These are phyloP conservation scores for Eremophila alpestris DNA, from an alignment of 2,797 vertebrate genomes.

Conservation along the genomic window DNA sequence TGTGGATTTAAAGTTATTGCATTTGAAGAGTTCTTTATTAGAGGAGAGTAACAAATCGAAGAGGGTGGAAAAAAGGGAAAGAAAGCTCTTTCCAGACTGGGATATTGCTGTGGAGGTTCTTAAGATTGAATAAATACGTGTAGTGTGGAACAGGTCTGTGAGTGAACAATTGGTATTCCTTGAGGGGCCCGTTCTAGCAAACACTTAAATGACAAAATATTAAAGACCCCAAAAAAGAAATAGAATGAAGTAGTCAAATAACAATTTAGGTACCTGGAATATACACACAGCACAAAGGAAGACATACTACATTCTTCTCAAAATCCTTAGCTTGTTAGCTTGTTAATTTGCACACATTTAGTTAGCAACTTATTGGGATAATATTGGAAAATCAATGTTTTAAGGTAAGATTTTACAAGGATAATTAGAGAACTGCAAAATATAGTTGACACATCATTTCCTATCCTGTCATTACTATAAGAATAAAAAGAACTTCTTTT, in stretches of 20 bases:
- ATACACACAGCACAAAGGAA: background rate
- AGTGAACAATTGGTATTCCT: background rate
- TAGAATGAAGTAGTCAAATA: background rate
- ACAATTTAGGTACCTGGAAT: background rate
- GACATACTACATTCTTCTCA: background rate
- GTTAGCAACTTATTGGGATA: background rate
- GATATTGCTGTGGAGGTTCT: background rate
- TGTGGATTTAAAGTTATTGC: background rate
- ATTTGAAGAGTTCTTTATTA: background rate
- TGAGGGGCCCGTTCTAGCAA: background rate
- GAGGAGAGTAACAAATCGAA: background rate
- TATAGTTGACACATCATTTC: background rate
- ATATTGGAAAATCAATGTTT: background rate
- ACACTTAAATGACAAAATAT: background rate
- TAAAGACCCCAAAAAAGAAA: background rate
- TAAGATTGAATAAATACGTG: rapidly evolving
- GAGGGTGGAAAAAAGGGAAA: rapidly evolving
- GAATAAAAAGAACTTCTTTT: background rate
- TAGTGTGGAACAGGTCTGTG: background rate
- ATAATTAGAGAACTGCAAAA: background rate
- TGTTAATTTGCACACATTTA: background rate
- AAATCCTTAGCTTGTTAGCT: background rate
- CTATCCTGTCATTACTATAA: background rate
- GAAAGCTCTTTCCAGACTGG: background rate
- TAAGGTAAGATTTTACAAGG: background rate